Conservation (phyloP, 1,140 invertebrate species). For the Drosophila rufa region DNA sequence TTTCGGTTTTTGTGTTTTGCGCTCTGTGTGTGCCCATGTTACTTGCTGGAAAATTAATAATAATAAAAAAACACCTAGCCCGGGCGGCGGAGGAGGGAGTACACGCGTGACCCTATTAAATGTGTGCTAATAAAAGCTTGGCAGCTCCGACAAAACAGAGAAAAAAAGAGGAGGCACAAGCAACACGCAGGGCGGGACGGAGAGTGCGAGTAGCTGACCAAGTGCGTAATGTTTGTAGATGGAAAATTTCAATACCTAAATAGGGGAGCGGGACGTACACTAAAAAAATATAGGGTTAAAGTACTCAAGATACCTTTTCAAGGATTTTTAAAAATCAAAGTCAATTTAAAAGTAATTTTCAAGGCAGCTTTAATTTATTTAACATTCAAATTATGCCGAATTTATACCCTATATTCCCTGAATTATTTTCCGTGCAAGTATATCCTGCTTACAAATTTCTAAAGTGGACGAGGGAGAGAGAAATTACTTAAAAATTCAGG, state of each 20-base stretch:
- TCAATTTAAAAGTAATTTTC: too few species aligned
- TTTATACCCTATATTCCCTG: too few species aligned
- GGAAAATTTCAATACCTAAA: conserved; percentile 43
- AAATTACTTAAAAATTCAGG: conserved; percentile 80
- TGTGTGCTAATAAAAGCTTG: conserved; percentile 82
- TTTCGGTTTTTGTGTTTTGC: conserved; percentile 48
- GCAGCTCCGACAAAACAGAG: conserved; percentile 42
- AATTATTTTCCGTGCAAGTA: background rate
- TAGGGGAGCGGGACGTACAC: background rate
- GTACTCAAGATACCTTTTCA: rapidly evolving
- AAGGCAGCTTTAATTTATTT: background rate
- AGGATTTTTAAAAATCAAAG: background rate
- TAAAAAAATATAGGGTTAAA: background rate
- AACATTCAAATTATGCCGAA: background rate
- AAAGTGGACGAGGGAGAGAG: conserved; percentile 45
- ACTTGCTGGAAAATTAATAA: conserved; percentile 83
- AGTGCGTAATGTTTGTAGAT: conserved; percentile 55
- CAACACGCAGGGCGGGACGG: conserved; percentile 4
- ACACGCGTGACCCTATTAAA: conserved; percentile 84
- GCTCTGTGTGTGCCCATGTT: conserved; percentile 70
- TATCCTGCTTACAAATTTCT: conserved; percentile 21
- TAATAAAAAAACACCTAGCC: conserved; percentile 78
- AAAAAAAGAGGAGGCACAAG: background rate
- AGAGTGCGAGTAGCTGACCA: conserved; percentile 44
- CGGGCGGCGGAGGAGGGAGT: conserved; percentile 10